A percentile compares a stretch with the other conserved stretches of the same genome.
phyloP scores from a whole-genome alignment of 2,113 vertebrate species.

The Xyliphius kryptos region DNA sequence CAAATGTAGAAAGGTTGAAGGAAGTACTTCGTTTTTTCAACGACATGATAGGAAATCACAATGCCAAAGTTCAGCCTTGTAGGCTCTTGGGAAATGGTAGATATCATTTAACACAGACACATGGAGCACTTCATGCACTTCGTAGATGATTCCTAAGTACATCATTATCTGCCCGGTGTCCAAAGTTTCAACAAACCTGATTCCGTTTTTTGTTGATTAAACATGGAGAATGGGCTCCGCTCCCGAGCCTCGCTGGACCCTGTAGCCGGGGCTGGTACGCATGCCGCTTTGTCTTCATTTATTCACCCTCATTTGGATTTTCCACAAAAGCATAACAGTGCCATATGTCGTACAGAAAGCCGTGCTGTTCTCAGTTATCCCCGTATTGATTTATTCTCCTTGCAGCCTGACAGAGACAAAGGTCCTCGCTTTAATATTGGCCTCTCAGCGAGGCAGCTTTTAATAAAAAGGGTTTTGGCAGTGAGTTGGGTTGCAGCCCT shows the following conservation, averaged over 20 bases:
- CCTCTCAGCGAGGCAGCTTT: conserved; percentile 9
- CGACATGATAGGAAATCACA: no score
- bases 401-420: conserved; percentile 16
- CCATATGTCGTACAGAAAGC: conserved; percentile 45
- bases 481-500: neutral
- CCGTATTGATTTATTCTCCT: conserved; percentile 16
- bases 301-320: conserved; percentile 41
- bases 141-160: no score
- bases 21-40: no score
- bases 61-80: no score
- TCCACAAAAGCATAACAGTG: conserved; percentile 26
- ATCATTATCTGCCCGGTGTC: neutral
- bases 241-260: conserved; percentile 1
- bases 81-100: no score
- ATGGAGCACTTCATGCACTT: no score
- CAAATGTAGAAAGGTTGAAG: no score
- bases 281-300: conserved; percentile 33
- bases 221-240: neutral
- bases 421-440: conserved; percentile 20
- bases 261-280: neutral
- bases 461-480: conserved; percentile 16
- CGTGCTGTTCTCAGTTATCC: conserved; percentile 16
- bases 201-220: neutral
- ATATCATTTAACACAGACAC: no score
- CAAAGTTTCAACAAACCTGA: neutral